phyloP scores from a whole-genome alignment of 2,888 invertebrate species.

The Carpatolechia fugitivella region DNA sequence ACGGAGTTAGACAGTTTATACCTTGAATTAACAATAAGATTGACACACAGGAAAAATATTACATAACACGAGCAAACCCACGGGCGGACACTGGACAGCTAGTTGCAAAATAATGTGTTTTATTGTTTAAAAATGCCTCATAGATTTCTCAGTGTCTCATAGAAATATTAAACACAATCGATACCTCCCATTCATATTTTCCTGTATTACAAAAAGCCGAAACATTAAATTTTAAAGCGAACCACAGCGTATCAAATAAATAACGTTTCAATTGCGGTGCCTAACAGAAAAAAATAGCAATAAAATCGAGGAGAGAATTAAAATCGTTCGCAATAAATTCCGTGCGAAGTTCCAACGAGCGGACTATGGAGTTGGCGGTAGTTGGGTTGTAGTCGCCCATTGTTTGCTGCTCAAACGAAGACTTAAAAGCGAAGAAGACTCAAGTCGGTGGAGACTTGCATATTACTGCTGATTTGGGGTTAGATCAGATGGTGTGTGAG shows the following conservation, averaged over 20 bases:
- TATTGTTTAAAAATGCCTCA: too few relatives aligned
- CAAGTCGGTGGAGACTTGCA: too few relatives aligned
- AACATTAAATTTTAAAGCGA: background rate
- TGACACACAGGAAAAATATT: too few relatives aligned
- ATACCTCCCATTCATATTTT: background rate
- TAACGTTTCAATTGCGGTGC: slow-evolving; percentile 1
- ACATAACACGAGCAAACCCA: too few relatives aligned
- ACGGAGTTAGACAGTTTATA: too few relatives aligned
- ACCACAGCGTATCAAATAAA: slow-evolving; percentile 1
- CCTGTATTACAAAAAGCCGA: background rate
- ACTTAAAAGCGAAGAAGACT: background rate
- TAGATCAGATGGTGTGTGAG: background rate
- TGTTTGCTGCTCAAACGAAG: background rate
- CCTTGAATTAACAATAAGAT: too few relatives aligned
- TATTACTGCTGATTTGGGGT: background rate
- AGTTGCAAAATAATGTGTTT: too few relatives aligned
- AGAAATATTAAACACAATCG: background rate
- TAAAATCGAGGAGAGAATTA: slow-evolving; percentile 6
- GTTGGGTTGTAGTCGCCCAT: background rate
- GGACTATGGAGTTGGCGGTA: slow-evolving; percentile 2
- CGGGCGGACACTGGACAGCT: too few relatives aligned
- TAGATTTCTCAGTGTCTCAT: too few relatives aligned
- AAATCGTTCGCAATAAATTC: slow-evolving; percentile 16
- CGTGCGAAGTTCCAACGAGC: background rate
- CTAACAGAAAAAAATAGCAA: slow-evolving; percentile 7